Evolutionary conservation across 2,113 vertebrate genomes (phyloP).

Genomic region (Hippocampus guttulatus): DNA sequence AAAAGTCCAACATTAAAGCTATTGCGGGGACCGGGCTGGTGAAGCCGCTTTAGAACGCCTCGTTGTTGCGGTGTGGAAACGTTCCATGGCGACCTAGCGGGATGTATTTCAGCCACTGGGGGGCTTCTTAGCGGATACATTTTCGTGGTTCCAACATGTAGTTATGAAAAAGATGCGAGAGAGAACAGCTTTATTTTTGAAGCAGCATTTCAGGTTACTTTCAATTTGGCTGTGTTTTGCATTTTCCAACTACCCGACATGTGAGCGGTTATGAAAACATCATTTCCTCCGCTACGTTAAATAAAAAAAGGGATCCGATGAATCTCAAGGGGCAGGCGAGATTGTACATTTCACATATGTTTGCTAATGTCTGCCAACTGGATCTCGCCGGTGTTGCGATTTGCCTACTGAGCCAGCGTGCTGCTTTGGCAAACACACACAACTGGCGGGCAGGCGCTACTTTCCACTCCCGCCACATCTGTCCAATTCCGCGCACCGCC

Average conservation of each 20-base stretch:
- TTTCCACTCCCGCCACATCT: slow-evolving; percentile 44
- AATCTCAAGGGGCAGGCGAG: slow-evolving; percentile 54
- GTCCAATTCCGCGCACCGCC: slow-evolving; percentile 22
- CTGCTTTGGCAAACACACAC: slow-evolving; percentile 1
- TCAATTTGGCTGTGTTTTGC: neutral
- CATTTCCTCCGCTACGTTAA: neutral
- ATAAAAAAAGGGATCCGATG: slow-evolving; percentile 35
- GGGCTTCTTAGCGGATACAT: neutral
- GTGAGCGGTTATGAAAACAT: neutral
- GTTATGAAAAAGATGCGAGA: neutral
- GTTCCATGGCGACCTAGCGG: neutral
- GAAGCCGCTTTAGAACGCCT: neutral
- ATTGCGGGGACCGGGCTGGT: neutral
- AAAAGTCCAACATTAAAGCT: neutral
- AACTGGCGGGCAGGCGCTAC: slow-evolving; percentile 10
- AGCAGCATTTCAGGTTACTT: neutral
- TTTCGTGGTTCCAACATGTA: neutral
- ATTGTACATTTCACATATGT: slow-evolving; percentile 52
- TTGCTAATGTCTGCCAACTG: slow-evolving; percentile 39
- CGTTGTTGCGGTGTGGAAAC: neutral
- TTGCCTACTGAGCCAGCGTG: neutral
- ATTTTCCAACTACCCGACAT: neutral
- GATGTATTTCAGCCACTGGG: neutral
- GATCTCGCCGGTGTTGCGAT: slow-evolving; percentile 9
- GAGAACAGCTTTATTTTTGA: neutral